phyloP scores from a whole-genome alignment of 2,888 invertebrate species.

The Bimastos eiseni region DNA sequence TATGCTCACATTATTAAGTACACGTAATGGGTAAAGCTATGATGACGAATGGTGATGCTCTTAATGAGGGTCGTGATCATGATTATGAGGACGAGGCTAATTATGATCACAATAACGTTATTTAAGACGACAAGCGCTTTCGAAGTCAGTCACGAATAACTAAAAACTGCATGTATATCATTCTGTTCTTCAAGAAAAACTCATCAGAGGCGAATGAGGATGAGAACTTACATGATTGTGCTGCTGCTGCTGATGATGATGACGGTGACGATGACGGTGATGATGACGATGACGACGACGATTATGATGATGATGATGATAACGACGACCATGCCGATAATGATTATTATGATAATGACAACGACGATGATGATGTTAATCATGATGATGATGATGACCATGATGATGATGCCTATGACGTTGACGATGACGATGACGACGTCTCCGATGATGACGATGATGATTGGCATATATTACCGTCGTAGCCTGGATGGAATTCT shows the following conservation, averaged over 20 bases:
- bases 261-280: background rate
- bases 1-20: too few species aligned
- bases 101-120: background rate
- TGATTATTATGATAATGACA: background rate
- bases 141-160: too few species aligned
- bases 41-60: background rate
- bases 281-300: background rate
- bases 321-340: background rate
- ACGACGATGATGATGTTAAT: background rate
- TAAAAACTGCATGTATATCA: too few species aligned
- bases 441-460: background rate
- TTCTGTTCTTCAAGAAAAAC: too few species aligned
- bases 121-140: background rate
- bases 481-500: background rate
- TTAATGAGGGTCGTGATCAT: background rate
- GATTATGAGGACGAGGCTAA: background rate
- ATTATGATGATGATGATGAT: background rate
- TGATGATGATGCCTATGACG: background rate
- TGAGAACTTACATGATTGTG: too few species aligned
- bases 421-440: background rate
- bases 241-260: too few species aligned
- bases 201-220: too few species aligned
- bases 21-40: background rate
- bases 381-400: background rate
- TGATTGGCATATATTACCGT: background rate